phyloP scores from a whole-genome alignment of 1,140 invertebrate species.

The Campoletis sonorensis region DNA sequence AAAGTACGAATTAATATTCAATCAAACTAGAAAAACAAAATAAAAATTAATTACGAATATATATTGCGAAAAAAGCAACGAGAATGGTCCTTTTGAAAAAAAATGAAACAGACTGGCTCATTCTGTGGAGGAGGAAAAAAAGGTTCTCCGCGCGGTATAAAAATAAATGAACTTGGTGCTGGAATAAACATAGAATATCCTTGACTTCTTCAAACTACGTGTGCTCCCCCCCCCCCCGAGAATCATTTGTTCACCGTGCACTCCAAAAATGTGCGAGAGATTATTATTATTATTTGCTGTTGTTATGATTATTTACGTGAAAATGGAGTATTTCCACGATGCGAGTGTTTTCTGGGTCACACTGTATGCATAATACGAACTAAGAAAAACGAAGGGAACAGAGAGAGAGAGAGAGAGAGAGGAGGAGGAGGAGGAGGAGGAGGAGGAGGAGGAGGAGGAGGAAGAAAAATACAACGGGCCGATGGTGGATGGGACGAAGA shows the following conservation, averaged over 20 bases:
- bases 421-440: constrained; percentile 1
- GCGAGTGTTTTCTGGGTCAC: constrained; percentile 13
- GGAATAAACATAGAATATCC: background rate
- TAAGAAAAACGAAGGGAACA: constrained; percentile 20
- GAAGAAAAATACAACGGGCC: constrained; percentile 24
- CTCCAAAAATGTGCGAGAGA: background rate
- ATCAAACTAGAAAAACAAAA: background rate
- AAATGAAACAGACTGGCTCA: background rate
- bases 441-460: constrained; percentile 30
- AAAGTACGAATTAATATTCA: background rate
- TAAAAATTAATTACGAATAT: background rate
- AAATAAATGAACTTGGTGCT: constrained; percentile 4
- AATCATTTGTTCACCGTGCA: background rate
- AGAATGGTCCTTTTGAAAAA: background rate
- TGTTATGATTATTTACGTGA: background rate
- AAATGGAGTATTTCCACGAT: background rate
- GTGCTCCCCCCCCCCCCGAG: background rate
- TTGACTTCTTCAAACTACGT: background rate
- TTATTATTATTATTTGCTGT: background rate
- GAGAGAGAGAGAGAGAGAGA: constrained; percentile 15
- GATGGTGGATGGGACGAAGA: constrained; percentile 28
- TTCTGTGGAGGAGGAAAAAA: background rate
- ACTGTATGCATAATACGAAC: constrained; percentile 20
- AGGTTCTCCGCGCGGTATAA: background rate
- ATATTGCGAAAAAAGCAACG: background rate